Evolutionary conservation across 2,113 vertebrate genomes (phyloP).

Genomic region (Ptilorrhoa leucosticta): DNA sequence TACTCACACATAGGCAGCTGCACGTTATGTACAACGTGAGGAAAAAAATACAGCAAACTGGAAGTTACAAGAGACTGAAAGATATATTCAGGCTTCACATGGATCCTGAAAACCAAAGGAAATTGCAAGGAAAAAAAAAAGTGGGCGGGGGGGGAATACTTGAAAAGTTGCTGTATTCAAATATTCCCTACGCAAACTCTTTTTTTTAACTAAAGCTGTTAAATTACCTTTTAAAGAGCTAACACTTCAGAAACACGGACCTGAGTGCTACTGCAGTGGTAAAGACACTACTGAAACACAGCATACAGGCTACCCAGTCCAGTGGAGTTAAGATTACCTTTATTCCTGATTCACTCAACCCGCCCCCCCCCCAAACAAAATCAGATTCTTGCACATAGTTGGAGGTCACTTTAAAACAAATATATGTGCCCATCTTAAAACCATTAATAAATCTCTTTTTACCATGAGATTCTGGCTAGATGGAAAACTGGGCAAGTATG

Average conservation of each 20-base stretch:
- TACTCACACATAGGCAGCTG: background rate
- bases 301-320: background rate
- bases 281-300: background rate
- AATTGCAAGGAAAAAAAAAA: background rate
- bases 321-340: background rate
- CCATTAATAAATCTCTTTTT: background rate
- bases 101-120: background rate
- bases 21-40: rapidly evolving
- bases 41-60: background rate
- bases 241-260: background rate
- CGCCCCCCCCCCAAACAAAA: background rate
- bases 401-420: background rate
- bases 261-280: background rate
- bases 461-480: background rate
- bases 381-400: background rate
- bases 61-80: background rate
- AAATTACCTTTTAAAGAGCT: background rate
- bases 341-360: background rate
- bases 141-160: rapidly evolving
- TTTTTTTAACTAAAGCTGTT: background rate
- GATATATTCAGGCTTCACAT: background rate
- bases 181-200: background rate
- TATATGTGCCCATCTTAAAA: background rate
- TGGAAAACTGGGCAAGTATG: background rate
- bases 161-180: background rate